Percentiles rank a stretch among this genome's conserved stretches.
Evolutionary conservation across 2,888 invertebrate species (phyloP).

Genomic region (Dryadula phaetusa): DNA sequence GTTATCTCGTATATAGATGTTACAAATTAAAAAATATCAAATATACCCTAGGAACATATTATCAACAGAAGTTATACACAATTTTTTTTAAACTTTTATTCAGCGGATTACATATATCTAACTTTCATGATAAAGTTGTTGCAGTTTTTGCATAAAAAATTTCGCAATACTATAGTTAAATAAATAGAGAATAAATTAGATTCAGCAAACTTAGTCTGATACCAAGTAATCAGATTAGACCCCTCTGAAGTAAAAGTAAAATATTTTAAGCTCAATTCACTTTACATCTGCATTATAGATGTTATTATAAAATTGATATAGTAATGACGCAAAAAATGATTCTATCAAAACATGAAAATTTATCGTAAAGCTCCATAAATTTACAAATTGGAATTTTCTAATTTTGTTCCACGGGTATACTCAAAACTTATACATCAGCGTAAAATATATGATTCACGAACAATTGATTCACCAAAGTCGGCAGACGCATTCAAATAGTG

Average conservation of each 20-base stretch:
- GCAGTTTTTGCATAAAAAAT: not conserved
- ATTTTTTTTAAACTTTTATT: not conserved
- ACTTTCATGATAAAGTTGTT: not conserved
- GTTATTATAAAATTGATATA: not conserved
- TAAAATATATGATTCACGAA: not conserved
- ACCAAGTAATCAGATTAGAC: constrained; percentile 14
- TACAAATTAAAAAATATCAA: too few relatives aligned
- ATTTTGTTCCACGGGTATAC: too few relatives aligned
- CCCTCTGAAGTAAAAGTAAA: not conserved
- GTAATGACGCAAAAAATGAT: not conserved
- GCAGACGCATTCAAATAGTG: not conserved
- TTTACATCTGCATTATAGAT: constrained; percentile 3
- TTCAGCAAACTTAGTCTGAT: not conserved
- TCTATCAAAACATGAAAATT: too few relatives aligned
- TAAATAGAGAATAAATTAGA: constrained; percentile 11
- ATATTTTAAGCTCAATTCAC: not conserved
- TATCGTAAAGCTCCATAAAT: too few relatives aligned
- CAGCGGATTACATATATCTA: not conserved
- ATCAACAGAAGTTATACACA: not conserved
- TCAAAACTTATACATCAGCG: not conserved
- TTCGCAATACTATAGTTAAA: not conserved
- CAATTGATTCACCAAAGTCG: not conserved
- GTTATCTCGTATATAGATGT: too few relatives aligned
- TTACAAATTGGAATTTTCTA: too few relatives aligned
- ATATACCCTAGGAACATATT: not conserved